Percentiles rank a stretch among this genome's conserved stretches.
Conservation (phyloP, 2,888 invertebrate genomes). For the Drosophila dives region DNA sequence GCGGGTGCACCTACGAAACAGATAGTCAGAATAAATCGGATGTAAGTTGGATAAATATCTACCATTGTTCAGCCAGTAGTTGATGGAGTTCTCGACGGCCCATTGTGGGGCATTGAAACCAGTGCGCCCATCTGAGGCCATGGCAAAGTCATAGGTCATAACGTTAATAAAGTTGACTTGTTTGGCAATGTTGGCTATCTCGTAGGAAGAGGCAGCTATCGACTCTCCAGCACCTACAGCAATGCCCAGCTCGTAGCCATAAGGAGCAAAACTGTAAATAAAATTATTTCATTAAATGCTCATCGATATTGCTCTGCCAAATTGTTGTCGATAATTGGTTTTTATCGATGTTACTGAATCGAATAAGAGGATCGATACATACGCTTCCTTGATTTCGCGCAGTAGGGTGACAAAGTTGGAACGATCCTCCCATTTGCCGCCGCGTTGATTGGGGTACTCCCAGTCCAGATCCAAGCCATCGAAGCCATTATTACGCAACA, state of each 20-base stretch:
- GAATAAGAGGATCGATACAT: slow-evolving; percentile 60
- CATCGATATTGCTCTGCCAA: neutral
- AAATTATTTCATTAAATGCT: neutral
- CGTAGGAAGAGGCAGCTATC: slow-evolving; percentile 54
- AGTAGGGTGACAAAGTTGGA: slow-evolving; percentile 87
- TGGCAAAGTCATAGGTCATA: slow-evolving; percentile 72
- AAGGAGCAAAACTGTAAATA: slow-evolving; percentile 54
- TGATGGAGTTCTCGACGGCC: slow-evolving; percentile 92
- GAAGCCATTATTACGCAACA: slow-evolving; percentile 91
- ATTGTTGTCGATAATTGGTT: neutral
- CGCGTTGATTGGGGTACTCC: slow-evolving; percentile 91
- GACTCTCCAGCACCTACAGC: slow-evolving; percentile 83
- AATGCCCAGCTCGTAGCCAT: slow-evolving; percentile 88
- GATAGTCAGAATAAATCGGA: neutral
- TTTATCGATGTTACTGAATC: slow-evolving; percentile 83
- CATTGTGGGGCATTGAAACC: slow-evolving; percentile 65
- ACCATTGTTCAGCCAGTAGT: slow-evolving; percentile 94
- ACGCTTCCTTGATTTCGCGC: slow-evolving; percentile 65
- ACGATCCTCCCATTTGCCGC: slow-evolving; percentile 87
- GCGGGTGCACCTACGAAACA: slow-evolving; percentile 85
- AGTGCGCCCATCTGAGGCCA: slow-evolving; percentile 62
- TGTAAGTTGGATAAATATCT: neutral
- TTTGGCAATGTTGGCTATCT: slow-evolving; percentile 63
- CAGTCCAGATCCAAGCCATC: slow-evolving; percentile 96
- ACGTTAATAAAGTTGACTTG: slow-evolving; percentile 69